Evolutionary conservation across 2,113 vertebrate species (phyloP).

Genomic region (Rhegmatorhina hoffmannsi): DNA sequence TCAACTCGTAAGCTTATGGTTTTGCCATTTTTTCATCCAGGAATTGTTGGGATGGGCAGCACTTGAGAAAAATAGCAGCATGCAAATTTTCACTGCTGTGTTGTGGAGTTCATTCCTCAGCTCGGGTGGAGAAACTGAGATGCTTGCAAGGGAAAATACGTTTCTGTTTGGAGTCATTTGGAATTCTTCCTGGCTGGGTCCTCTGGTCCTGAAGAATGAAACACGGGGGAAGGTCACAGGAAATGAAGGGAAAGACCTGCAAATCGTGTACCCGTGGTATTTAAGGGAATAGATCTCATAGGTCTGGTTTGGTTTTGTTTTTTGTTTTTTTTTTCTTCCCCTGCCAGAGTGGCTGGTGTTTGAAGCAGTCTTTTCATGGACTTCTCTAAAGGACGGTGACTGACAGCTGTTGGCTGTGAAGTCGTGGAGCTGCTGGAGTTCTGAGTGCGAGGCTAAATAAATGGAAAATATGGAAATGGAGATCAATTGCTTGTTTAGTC

Average conservation of each 20-base stretch:
- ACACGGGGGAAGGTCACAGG: neutral
- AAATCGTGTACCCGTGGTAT: accelerated
- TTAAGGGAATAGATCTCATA: neutral
- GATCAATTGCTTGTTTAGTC: neutral
- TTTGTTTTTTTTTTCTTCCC: neutral
- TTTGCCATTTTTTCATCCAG: neutral
- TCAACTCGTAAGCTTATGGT: neutral
- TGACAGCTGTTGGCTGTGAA: neutral
- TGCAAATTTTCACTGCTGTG: neutral
- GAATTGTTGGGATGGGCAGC: neutral
- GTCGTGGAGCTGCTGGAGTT: neutral
- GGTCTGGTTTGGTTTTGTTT: neutral
- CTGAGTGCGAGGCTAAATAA: neutral
- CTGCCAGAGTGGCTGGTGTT: neutral
- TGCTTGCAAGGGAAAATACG: neutral
- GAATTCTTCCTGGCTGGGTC: neutral
- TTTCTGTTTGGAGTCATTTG: neutral
- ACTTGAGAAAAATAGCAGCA: neutral
- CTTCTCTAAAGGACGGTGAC: neutral
- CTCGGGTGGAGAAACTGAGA: neutral
- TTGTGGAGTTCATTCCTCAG: neutral
- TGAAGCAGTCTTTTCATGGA: neutral
- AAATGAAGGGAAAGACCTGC: neutral
- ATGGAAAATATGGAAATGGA: neutral
- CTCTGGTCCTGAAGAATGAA: neutral